These are phyloP conservation scores for Acropora yongei DNA, from an alignment of 64 coral and sea anemone genomes.

Conservation along the genomic window DNA sequence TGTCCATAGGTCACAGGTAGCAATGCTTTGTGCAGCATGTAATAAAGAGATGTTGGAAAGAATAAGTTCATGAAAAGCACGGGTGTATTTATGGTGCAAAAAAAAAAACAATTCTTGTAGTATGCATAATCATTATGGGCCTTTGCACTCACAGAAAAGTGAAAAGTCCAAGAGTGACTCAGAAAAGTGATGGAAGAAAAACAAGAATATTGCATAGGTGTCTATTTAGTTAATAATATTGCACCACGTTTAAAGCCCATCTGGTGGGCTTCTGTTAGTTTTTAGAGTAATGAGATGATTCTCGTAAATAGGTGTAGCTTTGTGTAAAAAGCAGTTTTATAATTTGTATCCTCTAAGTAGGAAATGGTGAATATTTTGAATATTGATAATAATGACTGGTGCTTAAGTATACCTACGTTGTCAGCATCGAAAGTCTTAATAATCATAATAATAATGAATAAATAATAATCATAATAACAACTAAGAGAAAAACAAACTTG, in stretches of 20 bases:
- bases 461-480: no score
- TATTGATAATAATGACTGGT: not conserved
- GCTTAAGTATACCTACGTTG: not conserved
- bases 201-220: not conserved
- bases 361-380: conserved; percentile 36
- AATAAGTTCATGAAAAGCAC: no score
- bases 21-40: no score
- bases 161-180: not conserved
- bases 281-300: not conserved
- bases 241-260: no score
- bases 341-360: conserved; percentile 19
- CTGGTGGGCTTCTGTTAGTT: not conserved
- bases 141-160: not conserved
- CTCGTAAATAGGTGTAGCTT: conserved; percentile 17
- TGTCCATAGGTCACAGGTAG: no score
- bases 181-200: not conserved
- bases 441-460: no score
- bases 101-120: no score
- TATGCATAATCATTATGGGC: not conserved
- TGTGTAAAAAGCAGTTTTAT: conserved; percentile 15
- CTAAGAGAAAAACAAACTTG: no score
- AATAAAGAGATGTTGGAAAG: no score
- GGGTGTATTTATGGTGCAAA: no score
- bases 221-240: not conserved
- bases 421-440: no score